Evolutionary conservation across 2,888 invertebrate genomes (phyloP).

Genomic region (Sthenelais limicola): DNA sequence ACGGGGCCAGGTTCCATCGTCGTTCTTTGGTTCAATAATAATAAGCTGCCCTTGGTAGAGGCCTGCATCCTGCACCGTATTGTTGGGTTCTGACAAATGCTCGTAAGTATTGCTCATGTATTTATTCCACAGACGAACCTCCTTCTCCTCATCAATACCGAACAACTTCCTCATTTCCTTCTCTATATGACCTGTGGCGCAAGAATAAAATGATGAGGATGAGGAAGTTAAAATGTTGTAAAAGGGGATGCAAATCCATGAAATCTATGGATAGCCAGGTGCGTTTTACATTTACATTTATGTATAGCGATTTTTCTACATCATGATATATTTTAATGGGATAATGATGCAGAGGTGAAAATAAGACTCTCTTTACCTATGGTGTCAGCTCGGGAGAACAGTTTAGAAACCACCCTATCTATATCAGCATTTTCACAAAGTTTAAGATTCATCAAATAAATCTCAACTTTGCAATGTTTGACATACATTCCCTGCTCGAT

Average conservation of each 20-base stretch:
- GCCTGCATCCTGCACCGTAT: slow-evolving; percentile 73
- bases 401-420: slow-evolving; percentile 65
- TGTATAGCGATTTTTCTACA: too few relatives aligned
- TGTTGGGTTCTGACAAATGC: slow-evolving; percentile 69
- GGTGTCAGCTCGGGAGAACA: slow-evolving; percentile 72
- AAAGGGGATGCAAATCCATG: too few relatives aligned
- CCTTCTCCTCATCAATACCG: slow-evolving; percentile 70
- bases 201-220: too few relatives aligned
- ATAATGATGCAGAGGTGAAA: too few relatives aligned
- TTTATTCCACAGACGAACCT: slow-evolving; percentile 73
- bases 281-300: too few relatives aligned
- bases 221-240: too few relatives aligned
- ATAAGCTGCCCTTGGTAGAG: slow-evolving; percentile 72
- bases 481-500: slow-evolving; percentile 73
- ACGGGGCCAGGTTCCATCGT: slow-evolving; percentile 73
- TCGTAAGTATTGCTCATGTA: slow-evolving; percentile 72
- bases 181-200: slow-evolving; percentile 66
- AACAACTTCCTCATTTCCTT: slow-evolving; percentile 70
- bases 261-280: too few relatives aligned
- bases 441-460: slow-evolving; percentile 73
- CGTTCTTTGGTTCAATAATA: slow-evolving; percentile 72
- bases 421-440: slow-evolving; percentile 72
- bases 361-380: too few relatives aligned
- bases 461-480: slow-evolving; percentile 73
- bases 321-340: too few relatives aligned